Evolutionary conservation across 2,888 invertebrate species (phyloP).

Genomic region (Cantharis nigra): DNA sequence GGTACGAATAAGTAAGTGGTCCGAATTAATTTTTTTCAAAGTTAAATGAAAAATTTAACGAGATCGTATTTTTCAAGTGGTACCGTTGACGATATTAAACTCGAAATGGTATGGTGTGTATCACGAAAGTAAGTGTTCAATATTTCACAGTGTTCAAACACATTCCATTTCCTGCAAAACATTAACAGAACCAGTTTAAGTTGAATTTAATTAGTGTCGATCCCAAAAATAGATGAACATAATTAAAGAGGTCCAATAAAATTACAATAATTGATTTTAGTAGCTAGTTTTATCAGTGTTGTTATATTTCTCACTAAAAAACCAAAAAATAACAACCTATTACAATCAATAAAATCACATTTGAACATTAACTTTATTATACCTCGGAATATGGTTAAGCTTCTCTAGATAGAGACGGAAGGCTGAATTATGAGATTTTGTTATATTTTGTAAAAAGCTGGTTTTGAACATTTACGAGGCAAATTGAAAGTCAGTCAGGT

Average conservation of each 20-base stretch:
- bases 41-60: not conserved
- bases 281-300: conserved; percentile 30
- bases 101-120: conserved; percentile 23
- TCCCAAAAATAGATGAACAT: conserved; percentile 30
- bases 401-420: not conserved
- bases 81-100: conserved; percentile 15
- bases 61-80: not conserved
- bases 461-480: not conserved
- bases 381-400: not conserved
- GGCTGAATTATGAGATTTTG: not conserved
- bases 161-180: conserved; percentile 29
- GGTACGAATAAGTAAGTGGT: not conserved
- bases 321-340: conserved; percentile 19
- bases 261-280: conserved; percentile 32
- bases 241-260: conserved; percentile 32
- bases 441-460: not conserved
- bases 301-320: conserved; percentile 17
- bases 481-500: not conserved
- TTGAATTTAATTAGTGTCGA: conserved; percentile 31
- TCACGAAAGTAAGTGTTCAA: conserved; percentile 24
- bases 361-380: not conserved
- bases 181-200: conserved; percentile 29
- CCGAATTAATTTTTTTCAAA: not conserved
- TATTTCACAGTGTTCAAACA: conserved; percentile 26
- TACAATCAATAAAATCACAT: conserved; percentile 14